These are phyloP conservation scores for Drosophila suzukii DNA, from an alignment of 1,140 invertebrate genomes.

Conservation along the genomic window DNA sequence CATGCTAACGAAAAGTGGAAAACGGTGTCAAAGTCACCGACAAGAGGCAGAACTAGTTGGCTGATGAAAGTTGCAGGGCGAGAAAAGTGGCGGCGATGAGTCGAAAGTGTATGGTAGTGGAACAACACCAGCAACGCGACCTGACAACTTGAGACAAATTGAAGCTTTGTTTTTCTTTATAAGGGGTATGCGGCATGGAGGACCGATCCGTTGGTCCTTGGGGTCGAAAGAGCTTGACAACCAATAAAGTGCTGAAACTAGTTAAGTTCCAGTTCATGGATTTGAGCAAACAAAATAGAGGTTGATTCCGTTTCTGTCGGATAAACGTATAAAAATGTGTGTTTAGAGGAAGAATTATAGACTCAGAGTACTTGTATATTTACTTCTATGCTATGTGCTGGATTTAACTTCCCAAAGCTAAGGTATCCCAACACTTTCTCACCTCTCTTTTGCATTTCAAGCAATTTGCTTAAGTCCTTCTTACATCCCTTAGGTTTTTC, in stretches of 20 bases:
- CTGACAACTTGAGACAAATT: slow-evolving; percentile 78
- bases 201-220: slow-evolving; percentile 26
- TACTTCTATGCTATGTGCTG: neutral
- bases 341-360: too few species aligned
- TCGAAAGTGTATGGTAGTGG: slow-evolving; percentile 20
- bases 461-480: slow-evolving; percentile 22
- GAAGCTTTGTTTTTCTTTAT: slow-evolving; percentile 61
- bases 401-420: neutral
- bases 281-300: neutral
- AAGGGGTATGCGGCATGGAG: neutral
- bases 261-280: slow-evolving; percentile 9
- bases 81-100: slow-evolving; percentile 41
- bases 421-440: neutral
- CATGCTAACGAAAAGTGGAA: slow-evolving; percentile 77
- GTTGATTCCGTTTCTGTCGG: neutral
- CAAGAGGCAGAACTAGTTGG: slow-evolving; percentile 36
- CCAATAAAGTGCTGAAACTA: slow-evolving; percentile 44
- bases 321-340: neutral
- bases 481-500: slow-evolving; percentile 21
- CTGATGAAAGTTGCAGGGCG: slow-evolving; percentile 38
- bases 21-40: slow-evolving; percentile 78
- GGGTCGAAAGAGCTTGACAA: slow-evolving; percentile 31
- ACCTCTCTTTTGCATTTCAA: slow-evolving; percentile 14
- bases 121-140: slow-evolving; percentile 42
- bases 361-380: too few species aligned